Evolutionary conservation across 64 coral and sea anemone species (phyloP).

Genomic region (Montipora foliosa): DNA sequence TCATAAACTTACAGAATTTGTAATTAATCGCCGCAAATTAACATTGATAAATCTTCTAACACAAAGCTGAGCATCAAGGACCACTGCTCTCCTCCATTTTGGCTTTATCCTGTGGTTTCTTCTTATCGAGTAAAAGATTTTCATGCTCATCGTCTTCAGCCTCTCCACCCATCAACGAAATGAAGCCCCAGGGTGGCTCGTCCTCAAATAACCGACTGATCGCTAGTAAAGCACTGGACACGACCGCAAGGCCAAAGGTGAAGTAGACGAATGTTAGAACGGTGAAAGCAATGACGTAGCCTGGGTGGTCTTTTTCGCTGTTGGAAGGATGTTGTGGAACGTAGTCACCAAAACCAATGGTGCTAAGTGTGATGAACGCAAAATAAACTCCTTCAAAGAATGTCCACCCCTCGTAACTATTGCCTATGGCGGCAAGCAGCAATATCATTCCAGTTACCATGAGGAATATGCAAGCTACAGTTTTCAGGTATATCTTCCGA

Average conservation of each 20-base stretch:
- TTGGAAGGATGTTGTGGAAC: slow-evolving; percentile 89
- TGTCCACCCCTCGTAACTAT: slow-evolving; percentile 89
- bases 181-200: slow-evolving; percentile 97
- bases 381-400: slow-evolving; percentile 99
- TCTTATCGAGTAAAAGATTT: slow-evolving; percentile 72
- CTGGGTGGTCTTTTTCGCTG: slow-evolving; percentile 74
- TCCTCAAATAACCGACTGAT: slow-evolving; percentile 96
- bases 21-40: slow-evolving; percentile 30
- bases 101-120: slow-evolving; percentile 62
- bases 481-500: slow-evolving; percentile 77
- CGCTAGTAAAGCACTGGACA: slow-evolving; percentile 94
- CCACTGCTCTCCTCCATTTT: slow-evolving; percentile 10
- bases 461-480: slow-evolving; percentile 80
- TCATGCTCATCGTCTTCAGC: slow-evolving; percentile 83
- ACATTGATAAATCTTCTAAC: slow-evolving; percentile 26
- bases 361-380: slow-evolving; percentile 98
- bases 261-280: slow-evolving; percentile 92
- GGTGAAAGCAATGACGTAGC: slow-evolving; percentile 90
- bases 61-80: slow-evolving; percentile 46
- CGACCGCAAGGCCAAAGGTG: slow-evolving; percentile 94
- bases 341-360: slow-evolving; percentile 96
- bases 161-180: slow-evolving; percentile 70
- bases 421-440: slow-evolving; percentile 80
- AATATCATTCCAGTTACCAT: slow-evolving; percentile 91
- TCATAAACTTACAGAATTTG: slow-evolving; percentile 17